Evolutionary conservation across 2,888 invertebrate species (phyloP), one percentile per base, ranked within the genome.

Genomic region (Diploptera punctata): DNA sequence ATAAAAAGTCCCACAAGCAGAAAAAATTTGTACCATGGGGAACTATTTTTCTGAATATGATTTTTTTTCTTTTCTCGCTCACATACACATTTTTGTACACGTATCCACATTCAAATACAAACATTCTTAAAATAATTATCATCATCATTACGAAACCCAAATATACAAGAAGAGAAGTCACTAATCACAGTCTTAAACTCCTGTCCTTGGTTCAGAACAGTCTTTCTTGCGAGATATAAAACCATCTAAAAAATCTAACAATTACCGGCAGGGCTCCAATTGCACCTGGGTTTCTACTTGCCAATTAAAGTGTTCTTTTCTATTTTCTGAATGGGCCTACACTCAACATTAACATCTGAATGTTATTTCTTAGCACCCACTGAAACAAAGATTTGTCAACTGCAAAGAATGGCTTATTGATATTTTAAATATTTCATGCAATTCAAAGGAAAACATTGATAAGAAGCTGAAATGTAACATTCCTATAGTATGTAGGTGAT

Each of bases 141-240:
- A 43, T n/a, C n/a, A n/a, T 38, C 49, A 49, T 47, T 57, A 67
- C 67, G 67, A 67, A 67, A 65, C 65, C 54, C 71, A 71, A 70
- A 67, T 71, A 67, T 71, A 71, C 71, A 71, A 43, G 29, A 65
- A 67, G 57, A 71, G 33, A 26, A 54, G 26, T 69, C 44, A 73
- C 72, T 74, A 74, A 74, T 74, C 74, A 74, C 74, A 74, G 74
- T 74, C 74, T 72, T 74, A 71, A 68, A 71, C 72, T 49, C 61
- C 61, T 73, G 70, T 70, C 54, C 73, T 72, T 21, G 44, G 33
- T 60, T 57, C 31, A 67, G 68, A 72, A 72, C 72, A 72, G 72
- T 49, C 72, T 72, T 72, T 49, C 54, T 57, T 38, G 31, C 26
- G 24, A 38, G 24, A 70, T 70, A 65, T 70, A 70, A 70, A 70